Conservation (phyloP, 2,797 vertebrate species). For the Hypotaenidia okinawae region DNA sequence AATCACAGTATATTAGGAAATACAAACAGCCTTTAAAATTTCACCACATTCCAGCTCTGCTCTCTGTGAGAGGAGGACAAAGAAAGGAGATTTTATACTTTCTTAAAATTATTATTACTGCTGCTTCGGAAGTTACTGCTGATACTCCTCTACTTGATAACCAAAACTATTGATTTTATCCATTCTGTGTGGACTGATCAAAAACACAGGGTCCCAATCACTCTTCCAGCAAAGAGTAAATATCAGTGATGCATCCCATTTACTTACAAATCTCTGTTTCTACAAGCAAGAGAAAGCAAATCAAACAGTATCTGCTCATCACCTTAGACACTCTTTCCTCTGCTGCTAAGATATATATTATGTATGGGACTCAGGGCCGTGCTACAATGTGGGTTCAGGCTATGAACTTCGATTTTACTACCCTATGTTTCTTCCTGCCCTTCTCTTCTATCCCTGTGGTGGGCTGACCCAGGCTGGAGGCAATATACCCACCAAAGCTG, state of each 20-base stretch:
- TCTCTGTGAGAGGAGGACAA: background rate
- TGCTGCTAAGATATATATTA: background rate
- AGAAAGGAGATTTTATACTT: background rate
- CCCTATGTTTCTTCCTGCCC: accelerated
- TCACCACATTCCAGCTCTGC: background rate
- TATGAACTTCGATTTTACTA: background rate
- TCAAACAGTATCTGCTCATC: background rate
- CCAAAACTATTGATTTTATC: background rate
- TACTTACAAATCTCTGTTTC: background rate
- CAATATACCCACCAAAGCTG: too few species aligned
- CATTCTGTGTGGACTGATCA: background rate
- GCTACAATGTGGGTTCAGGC: background rate
- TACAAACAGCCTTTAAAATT: background rate
- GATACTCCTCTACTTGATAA: background rate
- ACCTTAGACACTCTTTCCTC: background rate
- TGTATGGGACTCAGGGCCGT: background rate
- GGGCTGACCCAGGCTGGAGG: too few species aligned
- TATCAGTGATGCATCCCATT: background rate
- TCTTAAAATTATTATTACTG: background rate
- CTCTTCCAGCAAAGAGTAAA: background rate
- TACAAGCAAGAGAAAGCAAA: background rate
- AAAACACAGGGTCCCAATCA: background rate
- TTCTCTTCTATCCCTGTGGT: background rate
- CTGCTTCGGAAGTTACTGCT: background rate
- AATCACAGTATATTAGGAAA: background rate